phyloP scores from a whole-genome alignment of 1,140 invertebrate genomes.

The Trissolcus basalis region DNA sequence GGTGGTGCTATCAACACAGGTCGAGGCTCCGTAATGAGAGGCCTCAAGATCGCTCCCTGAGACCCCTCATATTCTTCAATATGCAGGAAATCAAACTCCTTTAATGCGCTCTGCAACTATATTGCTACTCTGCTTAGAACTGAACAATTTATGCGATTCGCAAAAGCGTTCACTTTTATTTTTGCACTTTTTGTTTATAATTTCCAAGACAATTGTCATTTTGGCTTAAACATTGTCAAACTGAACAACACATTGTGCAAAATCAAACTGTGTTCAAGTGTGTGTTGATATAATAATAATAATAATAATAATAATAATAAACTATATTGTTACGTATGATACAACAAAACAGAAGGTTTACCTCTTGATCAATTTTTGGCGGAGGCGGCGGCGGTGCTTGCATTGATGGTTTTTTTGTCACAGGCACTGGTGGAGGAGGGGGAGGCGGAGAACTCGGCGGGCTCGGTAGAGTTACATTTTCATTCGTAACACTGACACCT shows the following conservation, averaged over 20 bases:
- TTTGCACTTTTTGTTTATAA: slow-evolving; percentile 4
- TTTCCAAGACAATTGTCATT: slow-evolving; percentile 12
- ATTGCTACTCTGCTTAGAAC: slow-evolving; percentile 73
- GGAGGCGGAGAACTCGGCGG: slow-evolving; percentile 77
- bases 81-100: slow-evolving; percentile 92
- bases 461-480: slow-evolving; percentile 74
- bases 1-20: slow-evolving; percentile 76
- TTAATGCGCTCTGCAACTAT: slow-evolving; percentile 87
- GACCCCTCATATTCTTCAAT: slow-evolving; percentile 82
- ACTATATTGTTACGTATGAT: neutral
- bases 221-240: neutral
- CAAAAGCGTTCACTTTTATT: slow-evolving; percentile 11
- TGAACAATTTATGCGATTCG: slow-evolving; percentile 18
- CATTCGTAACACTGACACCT: slow-evolving; percentile 76
- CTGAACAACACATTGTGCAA: too few relatives aligned
- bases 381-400: slow-evolving; percentile 72
- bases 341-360: slow-evolving; percentile 46
- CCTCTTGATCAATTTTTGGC: slow-evolving; percentile 81
- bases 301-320: too few relatives aligned
- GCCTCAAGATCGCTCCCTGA: slow-evolving; percentile 73
- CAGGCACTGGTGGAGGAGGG: slow-evolving; percentile 67
- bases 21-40: slow-evolving; percentile 74
- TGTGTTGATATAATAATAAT: neutral
- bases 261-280: too few relatives aligned
- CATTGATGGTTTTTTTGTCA: slow-evolving; percentile 72